Evolutionary conservation across 2,888 invertebrate species (phyloP), one percentile per base, ranked within the genome.

Genomic region (Charanyca ferruginea): DNA sequence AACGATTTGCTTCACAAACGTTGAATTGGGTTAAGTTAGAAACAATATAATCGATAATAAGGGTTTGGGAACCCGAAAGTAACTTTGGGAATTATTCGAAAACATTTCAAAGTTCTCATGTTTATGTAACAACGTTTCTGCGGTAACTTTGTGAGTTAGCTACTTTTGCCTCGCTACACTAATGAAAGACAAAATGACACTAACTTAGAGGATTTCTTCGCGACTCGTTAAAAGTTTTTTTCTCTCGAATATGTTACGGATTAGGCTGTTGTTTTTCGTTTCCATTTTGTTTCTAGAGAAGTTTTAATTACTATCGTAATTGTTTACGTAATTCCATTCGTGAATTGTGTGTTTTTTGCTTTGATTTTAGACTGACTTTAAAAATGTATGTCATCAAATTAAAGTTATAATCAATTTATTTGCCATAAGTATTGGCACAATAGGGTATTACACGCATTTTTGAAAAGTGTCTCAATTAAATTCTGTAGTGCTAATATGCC

Each of bases 21-120:
- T n/a, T 23, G 35, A 69, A 65, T 72, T 55, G 60, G n/a, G 4
- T 51, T 51, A 74, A 73, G 65, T 76, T 69, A 18, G 57, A 51
- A 74, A 81, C 81, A 79, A 77, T 79, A 69, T 68, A 82, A 79
- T 83, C 80, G 62, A 82, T 83, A 75, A 58, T 47, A 65, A 62
- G 58, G 55, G 57, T 59, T 77, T 77, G 52, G 58, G 47, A 8
- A 63, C 32, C 55, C 61, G 54, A 32, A 64, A 70, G 66, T 72
- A 52, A 69, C 71, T 77, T 81, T 7, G 41, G 23, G 49, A 70
- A 73, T 71, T 65, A 68, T 78, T 83, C 13, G 28, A 48, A 38
- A 63, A 54, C 57, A 59, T 69, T 75, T 78, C 58, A 66, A 66
- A 70, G 61, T 35, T 11, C 61, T 73, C 63, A 67, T 79, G 70